Base-by-base conservation (phyloP, 1,140 invertebrate genomes). In the Bombus huntii region DNA sequence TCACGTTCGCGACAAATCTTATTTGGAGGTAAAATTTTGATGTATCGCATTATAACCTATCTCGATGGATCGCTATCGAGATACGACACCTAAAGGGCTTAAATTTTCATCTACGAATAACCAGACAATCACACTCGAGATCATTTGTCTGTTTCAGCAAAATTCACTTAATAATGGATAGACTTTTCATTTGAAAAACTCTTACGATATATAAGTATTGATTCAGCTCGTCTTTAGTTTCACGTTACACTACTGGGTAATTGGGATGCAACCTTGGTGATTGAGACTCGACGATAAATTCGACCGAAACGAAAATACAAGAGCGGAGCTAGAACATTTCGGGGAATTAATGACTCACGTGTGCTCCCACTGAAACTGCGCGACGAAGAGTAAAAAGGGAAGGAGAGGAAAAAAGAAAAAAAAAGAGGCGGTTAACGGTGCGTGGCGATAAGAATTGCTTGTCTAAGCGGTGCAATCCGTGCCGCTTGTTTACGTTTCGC, bases 391-490 rank as follows among this genome's bases (percentile, higher is more conserved):
- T 18, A 42, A 28, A 72, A 34, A 18, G 28, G 5, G 28, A 42
- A 42, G 22, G 39, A 42, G 28, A 75, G n/a, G 31, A 66, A 66
- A 31, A 65, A 65, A 6, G 62, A 31, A 18, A 31, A 28, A 62
- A 62, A 44, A 9, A 12, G 1, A 53, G 18, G 1, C 42, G 13
- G 2, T 44, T n/a, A 34, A 39, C 44, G 59, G 9, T 68, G 73
- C 80, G 80, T 62, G 22, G 80, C 57, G 72, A 82, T 75, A 78
- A 83, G 65, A 83, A 83, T 83, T 78, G 74, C 82, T 83, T 57
- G 81, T 77, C 82, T 70, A 68, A 70, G 47, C 81, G 8, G 31
- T 28, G 28, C 59, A 47, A 75, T 83, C 44, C 3, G 28, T 39
- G 25, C 37, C 15, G 34, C 6, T 68, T 57, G 71, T 82, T 82